These are phyloP conservation scores for Gasterosteus nipponicus DNA, from an alignment of 2,113 vertebrate genomes.

Conservation along the genomic window DNA sequence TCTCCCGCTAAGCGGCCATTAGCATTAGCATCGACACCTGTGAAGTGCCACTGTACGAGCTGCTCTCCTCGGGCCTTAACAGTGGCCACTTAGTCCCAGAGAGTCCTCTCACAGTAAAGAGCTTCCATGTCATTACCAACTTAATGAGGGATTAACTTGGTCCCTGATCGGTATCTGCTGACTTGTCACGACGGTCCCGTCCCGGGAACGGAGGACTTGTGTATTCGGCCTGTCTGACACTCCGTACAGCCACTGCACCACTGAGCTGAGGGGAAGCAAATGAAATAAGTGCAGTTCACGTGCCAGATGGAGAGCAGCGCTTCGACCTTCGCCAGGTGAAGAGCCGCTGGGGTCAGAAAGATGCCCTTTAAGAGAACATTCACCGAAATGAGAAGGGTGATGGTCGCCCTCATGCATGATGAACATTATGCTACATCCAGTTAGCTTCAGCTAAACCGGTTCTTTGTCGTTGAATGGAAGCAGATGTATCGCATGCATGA, in stretches of 20 bases:
- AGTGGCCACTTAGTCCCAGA: conserved; percentile 6
- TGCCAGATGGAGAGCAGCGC: neutral
- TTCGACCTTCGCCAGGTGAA: neutral
- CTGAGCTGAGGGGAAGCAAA: neutral
- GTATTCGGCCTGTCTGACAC: conserved; percentile 74
- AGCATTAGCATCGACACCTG: conserved; percentile 63
- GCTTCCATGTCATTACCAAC: conserved; percentile 60
- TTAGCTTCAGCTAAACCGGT: neutral
- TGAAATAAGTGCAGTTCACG: neutral
- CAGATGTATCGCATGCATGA: neutral
- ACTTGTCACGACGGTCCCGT: neutral
- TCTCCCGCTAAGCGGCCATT: neutral
- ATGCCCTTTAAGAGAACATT: neutral
- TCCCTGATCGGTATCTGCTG: conserved; percentile 24
- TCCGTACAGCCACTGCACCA: neutral
- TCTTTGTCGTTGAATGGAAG: neutral
- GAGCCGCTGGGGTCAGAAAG: neutral
- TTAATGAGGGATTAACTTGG: conserved; percentile 74
- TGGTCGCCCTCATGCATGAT: neutral
- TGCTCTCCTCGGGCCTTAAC: conserved; percentile 18
- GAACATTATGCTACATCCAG: neutral
- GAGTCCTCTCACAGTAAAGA: conserved; percentile 17
- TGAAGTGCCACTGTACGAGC: conserved; percentile 58
- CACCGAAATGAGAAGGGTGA: neutral
- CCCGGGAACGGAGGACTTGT: conserved; percentile 40